Conservation (phyloP, 2,113 vertebrate genomes). For the Petromus typicus region DNA sequence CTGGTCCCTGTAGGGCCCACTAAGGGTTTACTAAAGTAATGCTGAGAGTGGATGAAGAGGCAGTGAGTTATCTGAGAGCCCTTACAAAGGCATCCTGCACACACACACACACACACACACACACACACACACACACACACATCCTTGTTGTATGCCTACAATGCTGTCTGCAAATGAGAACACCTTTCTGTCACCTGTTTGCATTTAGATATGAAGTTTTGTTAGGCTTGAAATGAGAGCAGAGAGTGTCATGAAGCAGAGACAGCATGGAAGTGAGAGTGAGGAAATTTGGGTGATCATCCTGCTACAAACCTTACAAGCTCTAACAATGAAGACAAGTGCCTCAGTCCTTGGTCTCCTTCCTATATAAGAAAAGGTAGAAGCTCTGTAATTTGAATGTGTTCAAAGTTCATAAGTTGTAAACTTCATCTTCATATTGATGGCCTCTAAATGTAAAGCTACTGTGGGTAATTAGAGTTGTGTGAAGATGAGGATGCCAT, state of each 20-base stretch:
- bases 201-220: not conserved
- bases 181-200: not conserved
- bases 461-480: not conserved
- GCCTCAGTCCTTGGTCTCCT: not conserved
- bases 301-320: not conserved
- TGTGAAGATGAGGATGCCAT: not conserved
- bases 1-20: not conserved
- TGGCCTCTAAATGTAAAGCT: not conserved
- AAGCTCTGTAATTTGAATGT: not conserved
- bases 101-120: too few relatives aligned
- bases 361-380: not conserved
- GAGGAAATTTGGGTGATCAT: not conserved
- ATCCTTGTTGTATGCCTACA: not conserved
- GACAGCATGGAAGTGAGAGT: not conserved
- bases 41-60: not conserved
- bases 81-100: not conserved
- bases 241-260: not conserved
- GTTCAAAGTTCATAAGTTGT: not conserved
- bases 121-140: not conserved
- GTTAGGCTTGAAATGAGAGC: not conserved
- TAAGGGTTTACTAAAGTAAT: not conserved
- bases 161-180: not conserved
- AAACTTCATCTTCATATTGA: not conserved
- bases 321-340: not conserved
- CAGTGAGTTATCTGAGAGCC: not conserved